Base-by-base conservation (phyloP, 2,113 vertebrate genomes). In the Prinia subflava region DNA sequence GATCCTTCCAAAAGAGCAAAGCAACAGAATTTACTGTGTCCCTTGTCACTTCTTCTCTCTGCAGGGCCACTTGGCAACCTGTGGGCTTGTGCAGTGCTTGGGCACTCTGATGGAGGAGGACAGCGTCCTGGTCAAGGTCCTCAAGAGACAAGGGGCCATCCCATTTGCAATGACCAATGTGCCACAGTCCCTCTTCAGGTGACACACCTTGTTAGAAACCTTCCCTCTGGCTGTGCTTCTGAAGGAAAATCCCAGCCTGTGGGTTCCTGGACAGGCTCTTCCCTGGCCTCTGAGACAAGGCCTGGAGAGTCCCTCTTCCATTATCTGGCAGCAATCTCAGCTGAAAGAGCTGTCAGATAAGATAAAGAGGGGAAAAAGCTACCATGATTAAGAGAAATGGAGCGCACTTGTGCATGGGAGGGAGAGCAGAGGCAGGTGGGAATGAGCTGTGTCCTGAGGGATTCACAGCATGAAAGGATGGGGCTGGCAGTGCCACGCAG, bases 131-230 rank as follows among this genome's bases (percentile, higher is more conserved):
- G 98, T 99, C 62, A 90, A 98, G 73, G 98, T 99, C 55, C 91
- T 99, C 87, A 99, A 98, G 98, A 98, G 63, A 70, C 99, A 99
- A 82, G 98, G 98, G 56, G 99, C 98, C 20, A 97, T 99, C 96
- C 98, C 98, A 9, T 99, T 99, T 83, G 97, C 98, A 75, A 98
- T 98, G 96, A 99, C 99, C 87, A 99, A 99, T 28, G 41, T 99
- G 35, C 97, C 98, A 0, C 99, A 99, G 60, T 96, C 94, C 12
- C 89, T 98, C 24, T 69, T 99, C 42, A 98, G 74, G 98, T 99
- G 97, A 98, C 23, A 33, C 7, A 46, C 13, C 27, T 13, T 9
- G 18, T 47, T 49, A 52, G 27, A 76, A 67, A 47, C 31, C 6
- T 63, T 53, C 15, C 37, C 41, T 86, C 56, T 90, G 35, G 11